phyloP scores from a whole-genome alignment of 2,113 vertebrate genomes.

The Ophthalmolycus amberensis region DNA sequence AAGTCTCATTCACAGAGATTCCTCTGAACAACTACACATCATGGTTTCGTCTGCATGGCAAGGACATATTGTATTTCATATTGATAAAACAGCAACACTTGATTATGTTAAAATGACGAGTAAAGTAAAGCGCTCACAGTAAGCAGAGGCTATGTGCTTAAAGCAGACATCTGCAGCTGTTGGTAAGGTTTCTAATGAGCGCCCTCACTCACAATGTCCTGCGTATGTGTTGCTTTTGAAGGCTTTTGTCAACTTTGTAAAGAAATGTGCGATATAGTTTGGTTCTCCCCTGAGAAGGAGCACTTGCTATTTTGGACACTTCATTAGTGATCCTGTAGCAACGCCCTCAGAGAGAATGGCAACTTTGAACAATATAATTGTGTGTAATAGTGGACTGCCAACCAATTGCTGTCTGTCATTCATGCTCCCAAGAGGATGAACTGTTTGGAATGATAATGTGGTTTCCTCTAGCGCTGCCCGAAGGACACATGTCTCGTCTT shows the following conservation, averaged over 20 bases:
- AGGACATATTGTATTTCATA: too few relatives aligned
- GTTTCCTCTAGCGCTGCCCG: not conserved
- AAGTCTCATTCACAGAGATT: too few relatives aligned
- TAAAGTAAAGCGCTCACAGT: not conserved
- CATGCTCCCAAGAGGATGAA: not conserved
- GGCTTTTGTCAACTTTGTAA: not conserved
- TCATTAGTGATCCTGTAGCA: not conserved
- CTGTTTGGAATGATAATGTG: not conserved
- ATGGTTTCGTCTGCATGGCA: too few relatives aligned
- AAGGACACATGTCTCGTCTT: not conserved
- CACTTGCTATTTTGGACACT: not conserved
- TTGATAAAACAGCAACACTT: not conserved
- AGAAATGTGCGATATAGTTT: not conserved
- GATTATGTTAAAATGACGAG: not conserved
- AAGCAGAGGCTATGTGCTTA: not conserved
- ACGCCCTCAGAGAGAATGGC: not conserved
- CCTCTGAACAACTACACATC: too few relatives aligned
- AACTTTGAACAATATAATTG: not conserved
- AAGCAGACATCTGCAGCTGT: not conserved
- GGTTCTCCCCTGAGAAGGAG: not conserved
- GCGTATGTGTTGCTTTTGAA: not conserved
- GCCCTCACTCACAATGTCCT: not conserved
- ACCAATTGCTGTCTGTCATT: not conserved
- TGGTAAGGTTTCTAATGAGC: not conserved
- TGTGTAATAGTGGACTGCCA: not conserved